Evolutionary conservation across 1,140 invertebrate genomes (phyloP).

Genomic region (Acyrthosiphon pisum): DNA sequence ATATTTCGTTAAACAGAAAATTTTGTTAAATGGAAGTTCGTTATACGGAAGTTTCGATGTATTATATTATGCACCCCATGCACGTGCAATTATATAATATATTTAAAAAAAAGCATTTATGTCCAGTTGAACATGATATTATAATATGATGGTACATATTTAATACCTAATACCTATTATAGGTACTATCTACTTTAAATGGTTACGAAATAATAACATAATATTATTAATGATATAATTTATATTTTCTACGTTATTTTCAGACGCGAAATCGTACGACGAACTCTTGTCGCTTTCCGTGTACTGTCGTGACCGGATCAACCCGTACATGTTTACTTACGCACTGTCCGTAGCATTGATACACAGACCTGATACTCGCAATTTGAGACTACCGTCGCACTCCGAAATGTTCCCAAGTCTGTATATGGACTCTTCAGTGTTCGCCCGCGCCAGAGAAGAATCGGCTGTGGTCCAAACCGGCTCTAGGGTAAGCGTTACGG

Average conservation of each 20-base stretch:
- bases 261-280: slow-evolving; percentile 74
- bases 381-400: slow-evolving; percentile 74
- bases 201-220: background rate
- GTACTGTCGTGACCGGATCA: slow-evolving; percentile 76
- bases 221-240: background rate
- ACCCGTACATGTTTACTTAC: slow-evolving; percentile 81
- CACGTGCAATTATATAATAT: background rate
- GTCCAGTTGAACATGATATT: background rate
- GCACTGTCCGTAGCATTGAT: slow-evolving; percentile 76
- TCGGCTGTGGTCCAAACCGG: slow-evolving; percentile 71
- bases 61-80: background rate
- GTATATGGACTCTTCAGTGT: slow-evolving; percentile 76
- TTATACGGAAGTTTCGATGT: no score
- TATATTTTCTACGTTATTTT: slow-evolving; percentile 41
- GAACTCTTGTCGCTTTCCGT: slow-evolving; percentile 75
- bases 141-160: no score
- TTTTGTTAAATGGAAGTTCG: no score
- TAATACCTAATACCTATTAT: no score
- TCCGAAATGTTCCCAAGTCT: slow-evolving; percentile 79
- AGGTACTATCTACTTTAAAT: no score
- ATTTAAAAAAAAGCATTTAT: background rate
- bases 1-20: no score
- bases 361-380: slow-evolving; percentile 77
- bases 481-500: slow-evolving; percentile 67
- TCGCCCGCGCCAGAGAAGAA: slow-evolving; percentile 73